These are phyloP conservation scores for Drosophila borealis DNA, from an alignment of 2,888 invertebrate species.

Conservation along the genomic window DNA sequence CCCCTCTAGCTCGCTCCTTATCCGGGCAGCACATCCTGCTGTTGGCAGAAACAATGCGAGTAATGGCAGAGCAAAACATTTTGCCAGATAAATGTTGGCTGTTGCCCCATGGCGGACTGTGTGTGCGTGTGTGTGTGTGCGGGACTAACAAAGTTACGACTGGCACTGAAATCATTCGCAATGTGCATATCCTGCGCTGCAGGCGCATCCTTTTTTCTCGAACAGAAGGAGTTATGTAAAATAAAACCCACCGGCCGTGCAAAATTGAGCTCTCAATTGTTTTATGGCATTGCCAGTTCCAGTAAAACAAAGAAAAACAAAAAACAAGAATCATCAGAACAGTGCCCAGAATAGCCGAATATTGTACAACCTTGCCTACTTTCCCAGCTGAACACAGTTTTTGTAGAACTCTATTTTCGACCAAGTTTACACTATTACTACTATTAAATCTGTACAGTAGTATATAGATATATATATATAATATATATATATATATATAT, in stretches of 20 bases:
- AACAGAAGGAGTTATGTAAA: slow-evolving; percentile 59
- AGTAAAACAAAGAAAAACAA: slow-evolving; percentile 27
- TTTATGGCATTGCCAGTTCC: slow-evolving; percentile 61
- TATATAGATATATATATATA: too few relatives aligned
- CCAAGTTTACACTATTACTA: too few relatives aligned
- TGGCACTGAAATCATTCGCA: slow-evolving; percentile 58
- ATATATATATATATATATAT: too few relatives aligned
- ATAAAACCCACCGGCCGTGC: slow-evolving; percentile 64
- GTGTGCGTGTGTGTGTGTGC: neutral
- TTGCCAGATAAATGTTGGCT: slow-evolving; percentile 65
- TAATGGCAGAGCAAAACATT: slow-evolving; percentile 72
- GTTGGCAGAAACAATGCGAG: slow-evolving; percentile 55
- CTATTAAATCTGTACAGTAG: too few relatives aligned
- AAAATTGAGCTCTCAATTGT: slow-evolving; percentile 77
- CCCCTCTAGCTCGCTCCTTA: slow-evolving; percentile 1
- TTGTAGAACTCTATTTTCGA: too few relatives aligned
- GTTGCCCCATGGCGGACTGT: slow-evolving; percentile 27
- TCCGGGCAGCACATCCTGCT: slow-evolving; percentile 35
- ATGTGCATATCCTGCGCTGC: slow-evolving; percentile 62
- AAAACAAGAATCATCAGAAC: neutral
- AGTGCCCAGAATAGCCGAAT: neutral
- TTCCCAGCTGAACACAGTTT: too few relatives aligned
- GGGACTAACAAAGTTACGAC: slow-evolving; percentile 71
- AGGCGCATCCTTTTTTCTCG: slow-evolving; percentile 44
- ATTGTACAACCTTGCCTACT: slow-evolving; percentile 1